Evolutionary conservation across 1,140 invertebrate species (phyloP), one percentile per base, ranked within the genome.

Genomic region (Diachasmimorpha longicaudata): DNA sequence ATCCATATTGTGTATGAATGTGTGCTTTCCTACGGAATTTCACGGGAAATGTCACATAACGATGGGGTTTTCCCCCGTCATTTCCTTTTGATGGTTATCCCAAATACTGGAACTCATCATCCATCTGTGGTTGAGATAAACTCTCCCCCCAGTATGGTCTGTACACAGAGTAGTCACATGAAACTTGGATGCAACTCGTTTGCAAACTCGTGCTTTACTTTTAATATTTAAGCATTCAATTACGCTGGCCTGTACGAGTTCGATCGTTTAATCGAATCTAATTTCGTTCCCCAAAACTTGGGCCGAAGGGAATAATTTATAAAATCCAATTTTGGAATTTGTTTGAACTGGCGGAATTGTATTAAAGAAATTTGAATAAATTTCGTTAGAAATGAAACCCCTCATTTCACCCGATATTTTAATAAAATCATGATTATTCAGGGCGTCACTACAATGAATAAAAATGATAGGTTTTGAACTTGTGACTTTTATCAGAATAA

Each of bases 181-280:
- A 39, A 66, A 44, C 10, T 74, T 69, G 23, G 36, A 48, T 70
- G 31, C 13, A 76, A 52, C 46, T 70, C 37, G 39, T 23, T 58
- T 52, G 21, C 23, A 66, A 69, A 66, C 73, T 69, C 68, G 16
- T 48, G 37, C 42, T 31, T 63, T 19, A 48, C 44, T 48, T 48
- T 75, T 69, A 69, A 75, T 75, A 75, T 75, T 75, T 75, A 70
- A 75, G 4, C 25, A 21, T 70, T 42, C 68, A 75, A 75, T 75
- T 75, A 75, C 36, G 74, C 70, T 69, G 46, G 23, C 23, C 48
- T 52, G 6, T 19, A 48, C 42, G n/a, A 42, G 42, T 46, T 63
- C 46, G 48, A 74, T 74, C 37, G 67, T 42, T 39, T 19, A 19
- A 69, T 69, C 10, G 16, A 69, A 69, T 39, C 4, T 11, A 70